These are phyloP conservation scores for Tursiops truncatus DNA, from an alignment of 2,113 vertebrate species.

Conservation along the genomic window DNA sequence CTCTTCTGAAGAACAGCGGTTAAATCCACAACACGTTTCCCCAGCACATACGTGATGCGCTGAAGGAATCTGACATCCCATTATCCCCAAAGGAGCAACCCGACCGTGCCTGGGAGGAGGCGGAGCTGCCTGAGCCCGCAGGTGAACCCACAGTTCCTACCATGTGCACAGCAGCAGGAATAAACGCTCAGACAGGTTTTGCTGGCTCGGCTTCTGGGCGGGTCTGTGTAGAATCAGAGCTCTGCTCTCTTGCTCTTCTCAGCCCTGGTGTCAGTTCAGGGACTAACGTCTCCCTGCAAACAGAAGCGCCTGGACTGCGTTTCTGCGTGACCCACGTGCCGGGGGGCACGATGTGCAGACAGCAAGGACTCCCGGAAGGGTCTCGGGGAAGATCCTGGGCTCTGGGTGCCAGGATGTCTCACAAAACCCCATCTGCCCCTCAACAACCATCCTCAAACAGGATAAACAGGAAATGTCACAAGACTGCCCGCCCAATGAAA, in stretches of 20 bases:
- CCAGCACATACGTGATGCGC: background rate
- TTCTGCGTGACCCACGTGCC: rapidly evolving
- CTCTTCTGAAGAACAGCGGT: rapidly evolving
- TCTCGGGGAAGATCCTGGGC: no score
- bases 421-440: rapidly evolving
- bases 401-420: no score
- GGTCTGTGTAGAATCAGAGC: rapidly evolving
- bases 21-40: background rate
- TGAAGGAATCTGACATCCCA: background rate
- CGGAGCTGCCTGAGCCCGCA: rapidly evolving
- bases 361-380: background rate
- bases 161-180: background rate
- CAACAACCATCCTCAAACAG: background rate
- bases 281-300: no score
- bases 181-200: background rate
- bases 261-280: no score
- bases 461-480: background rate
- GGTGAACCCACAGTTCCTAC: rapidly evolving
- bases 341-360: background rate
- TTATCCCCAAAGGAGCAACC: rapidly evolving
- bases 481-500: rapidly evolving
- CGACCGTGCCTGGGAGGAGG: background rate
- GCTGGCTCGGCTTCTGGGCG: background rate
- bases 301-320: no score
- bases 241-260: background rate